Percentiles rank a stretch among this genome's conserved stretches.
Evolutionary conservation across 2,797 vertebrate species (phyloP).

Genomic region (Eupleurogrammus muticus): DNA sequence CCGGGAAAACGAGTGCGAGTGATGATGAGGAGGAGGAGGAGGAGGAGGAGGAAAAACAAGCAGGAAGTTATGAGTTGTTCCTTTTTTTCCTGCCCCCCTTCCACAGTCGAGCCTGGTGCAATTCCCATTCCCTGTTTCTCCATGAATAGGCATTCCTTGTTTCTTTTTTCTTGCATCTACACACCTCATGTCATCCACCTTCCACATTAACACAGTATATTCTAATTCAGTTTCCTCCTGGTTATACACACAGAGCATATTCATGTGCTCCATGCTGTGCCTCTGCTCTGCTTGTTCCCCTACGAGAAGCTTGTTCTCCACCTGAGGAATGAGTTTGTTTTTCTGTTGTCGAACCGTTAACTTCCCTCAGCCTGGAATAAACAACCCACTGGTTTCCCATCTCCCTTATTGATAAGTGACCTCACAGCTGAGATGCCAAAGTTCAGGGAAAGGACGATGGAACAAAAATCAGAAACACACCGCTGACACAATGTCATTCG

Average conservation of each 20-base stretch:
- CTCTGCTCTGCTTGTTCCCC: conserved; percentile 65
- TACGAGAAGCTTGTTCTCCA: conserved; percentile 39
- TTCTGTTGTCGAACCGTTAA: conserved; percentile 48
- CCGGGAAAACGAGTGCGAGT: conserved; percentile 84
- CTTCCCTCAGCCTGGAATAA: conserved; percentile 46
- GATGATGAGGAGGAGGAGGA: too few relatives aligned
- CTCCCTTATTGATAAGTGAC: conserved; percentile 59
- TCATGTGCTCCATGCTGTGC: conserved; percentile 66
- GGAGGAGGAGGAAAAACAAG: background rate
- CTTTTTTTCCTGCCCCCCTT: conserved; percentile 17
- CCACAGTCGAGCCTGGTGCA: conserved; percentile 13
- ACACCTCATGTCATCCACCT: conserved; percentile 27
- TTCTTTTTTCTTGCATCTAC: conserved; percentile 26
- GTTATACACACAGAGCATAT: conserved; percentile 49
- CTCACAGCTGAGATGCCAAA: conserved; percentile 80
- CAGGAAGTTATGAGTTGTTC: conserved; percentile 9
- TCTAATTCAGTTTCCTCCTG: conserved; percentile 26
- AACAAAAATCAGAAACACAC: conserved; percentile 44
- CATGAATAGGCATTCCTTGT: conserved; percentile 59
- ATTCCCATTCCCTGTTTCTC: conserved; percentile 38
- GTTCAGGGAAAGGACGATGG: conserved; percentile 57
- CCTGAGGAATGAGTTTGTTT: conserved; percentile 41
- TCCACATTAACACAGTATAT: conserved; percentile 30
- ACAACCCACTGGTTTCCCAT: conserved; percentile 55
- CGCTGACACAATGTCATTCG: conserved; percentile 55